Conservation (phyloP, 2,797 vertebrate genomes). For the Clarias platycephalus region DNA sequence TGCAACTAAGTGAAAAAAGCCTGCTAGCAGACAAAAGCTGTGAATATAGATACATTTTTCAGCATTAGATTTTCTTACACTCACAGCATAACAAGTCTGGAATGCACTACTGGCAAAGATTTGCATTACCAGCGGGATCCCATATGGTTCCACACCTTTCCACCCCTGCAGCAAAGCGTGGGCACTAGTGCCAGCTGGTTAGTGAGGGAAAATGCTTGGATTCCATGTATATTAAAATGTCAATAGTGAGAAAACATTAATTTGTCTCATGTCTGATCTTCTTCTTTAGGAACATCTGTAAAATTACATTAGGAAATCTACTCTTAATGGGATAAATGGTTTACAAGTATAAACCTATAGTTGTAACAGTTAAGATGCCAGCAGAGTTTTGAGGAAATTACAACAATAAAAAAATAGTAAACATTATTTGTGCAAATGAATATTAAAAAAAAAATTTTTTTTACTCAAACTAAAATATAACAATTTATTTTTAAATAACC, state of each 20-base stretch:
- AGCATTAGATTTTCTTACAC: slow-evolving; percentile 16
- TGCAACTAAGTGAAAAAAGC: neutral
- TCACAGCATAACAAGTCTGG: slow-evolving; percentile 18
- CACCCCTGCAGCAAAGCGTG: slow-evolving; percentile 69
- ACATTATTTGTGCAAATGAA: neutral
- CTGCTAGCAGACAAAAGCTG: slow-evolving; percentile 8
- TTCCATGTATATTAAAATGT: slow-evolving; percentile 48
- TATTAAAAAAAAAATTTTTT: neutral
- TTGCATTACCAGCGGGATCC: slow-evolving; percentile 68
- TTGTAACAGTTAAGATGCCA: neutral
- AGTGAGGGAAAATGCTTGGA: slow-evolving; percentile 71
- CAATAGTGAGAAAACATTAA: slow-evolving; percentile 23
- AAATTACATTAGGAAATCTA: neutral
- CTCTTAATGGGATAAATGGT: neutral
- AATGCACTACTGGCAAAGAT: slow-evolving; percentile 55
- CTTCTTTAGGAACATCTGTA: neutral
- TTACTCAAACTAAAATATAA: neutral
- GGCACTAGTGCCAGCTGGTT: slow-evolving; percentile 77
- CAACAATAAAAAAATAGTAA: neutral
- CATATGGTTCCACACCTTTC: slow-evolving; percentile 53
- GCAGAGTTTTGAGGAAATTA: neutral
- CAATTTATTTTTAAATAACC: neutral
- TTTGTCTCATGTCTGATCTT: neutral
- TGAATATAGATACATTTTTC: slow-evolving; percentile 17
- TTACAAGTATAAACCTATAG: neutral